Conservation (phyloP, 2,113 vertebrate species). For the Bubo bubo region DNA sequence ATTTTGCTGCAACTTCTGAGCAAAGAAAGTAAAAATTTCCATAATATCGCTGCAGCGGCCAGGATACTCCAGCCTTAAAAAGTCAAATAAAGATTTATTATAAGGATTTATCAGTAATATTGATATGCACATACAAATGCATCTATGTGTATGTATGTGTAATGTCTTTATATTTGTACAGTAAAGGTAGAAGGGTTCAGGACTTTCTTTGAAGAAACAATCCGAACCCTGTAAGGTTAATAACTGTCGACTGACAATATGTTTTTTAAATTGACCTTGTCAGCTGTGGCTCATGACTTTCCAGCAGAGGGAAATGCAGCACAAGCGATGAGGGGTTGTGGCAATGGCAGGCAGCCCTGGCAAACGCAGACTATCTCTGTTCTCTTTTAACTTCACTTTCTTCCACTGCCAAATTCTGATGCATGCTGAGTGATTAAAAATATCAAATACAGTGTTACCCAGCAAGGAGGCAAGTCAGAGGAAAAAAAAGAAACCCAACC, state of each 20-base stretch:
- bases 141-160: rapidly evolving
- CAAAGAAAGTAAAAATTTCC: background rate
- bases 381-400: conserved; percentile 66
- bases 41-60: rapidly evolving
- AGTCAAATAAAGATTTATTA: background rate
- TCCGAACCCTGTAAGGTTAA: background rate
- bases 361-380: conserved; percentile 14
- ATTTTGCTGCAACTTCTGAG: background rate
- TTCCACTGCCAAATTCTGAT: conserved; percentile 73
- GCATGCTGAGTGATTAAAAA: conserved; percentile 47
- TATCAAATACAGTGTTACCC: conserved; percentile 41
- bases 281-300: background rate
- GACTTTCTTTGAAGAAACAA: too few species aligned
- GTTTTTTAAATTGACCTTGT: background rate
- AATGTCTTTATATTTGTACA: rapidly evolving
- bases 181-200: background rate
- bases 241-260: rapidly evolving
- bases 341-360: conserved; percentile 65
- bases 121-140: rapidly evolving
- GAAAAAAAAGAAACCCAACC: background rate
- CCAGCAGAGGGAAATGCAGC: conserved; percentile 32
- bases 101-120: background rate
- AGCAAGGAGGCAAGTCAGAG: background rate
- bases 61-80: background rate
- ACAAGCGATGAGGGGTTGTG: background rate